Conservation (phyloP, 2,888 invertebrate genomes). For the Drosophila paramelanica region DNA sequence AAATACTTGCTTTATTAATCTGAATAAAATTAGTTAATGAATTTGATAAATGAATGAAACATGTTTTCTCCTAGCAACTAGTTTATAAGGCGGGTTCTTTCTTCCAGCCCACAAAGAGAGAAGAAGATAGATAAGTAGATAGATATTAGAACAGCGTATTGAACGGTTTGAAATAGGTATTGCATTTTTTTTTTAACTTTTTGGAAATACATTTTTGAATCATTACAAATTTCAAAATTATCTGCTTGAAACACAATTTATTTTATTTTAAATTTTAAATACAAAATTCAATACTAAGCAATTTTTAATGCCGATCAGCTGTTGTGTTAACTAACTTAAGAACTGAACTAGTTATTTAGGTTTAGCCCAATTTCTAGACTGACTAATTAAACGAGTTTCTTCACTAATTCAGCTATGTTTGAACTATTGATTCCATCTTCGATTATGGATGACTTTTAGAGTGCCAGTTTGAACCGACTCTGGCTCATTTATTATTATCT, state of each 20-base stretch:
- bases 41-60: neutral
- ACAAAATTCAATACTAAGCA: no score
- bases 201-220: no score
- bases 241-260: no score
- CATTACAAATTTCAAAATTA: no score
- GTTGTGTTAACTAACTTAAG: neutral
- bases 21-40: neutral
- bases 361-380: neutral
- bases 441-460: neutral
- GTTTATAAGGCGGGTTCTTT: neutral
- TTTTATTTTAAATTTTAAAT: no score
- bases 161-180: no score
- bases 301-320: no score
- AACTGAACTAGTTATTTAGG: neutral
- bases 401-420: neutral
- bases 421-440: neutral
- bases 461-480: neutral
- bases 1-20: neutral
- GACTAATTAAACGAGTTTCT: constrained; percentile 3
- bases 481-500: constrained; percentile 18
- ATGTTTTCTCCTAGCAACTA: neutral
- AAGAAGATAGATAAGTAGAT: neutral
- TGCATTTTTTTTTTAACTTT: no score
- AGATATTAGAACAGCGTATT: no score
- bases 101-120: neutral